phyloP scores from a whole-genome alignment of 2,797 vertebrate species.

The Sebastes matsubarae region DNA sequence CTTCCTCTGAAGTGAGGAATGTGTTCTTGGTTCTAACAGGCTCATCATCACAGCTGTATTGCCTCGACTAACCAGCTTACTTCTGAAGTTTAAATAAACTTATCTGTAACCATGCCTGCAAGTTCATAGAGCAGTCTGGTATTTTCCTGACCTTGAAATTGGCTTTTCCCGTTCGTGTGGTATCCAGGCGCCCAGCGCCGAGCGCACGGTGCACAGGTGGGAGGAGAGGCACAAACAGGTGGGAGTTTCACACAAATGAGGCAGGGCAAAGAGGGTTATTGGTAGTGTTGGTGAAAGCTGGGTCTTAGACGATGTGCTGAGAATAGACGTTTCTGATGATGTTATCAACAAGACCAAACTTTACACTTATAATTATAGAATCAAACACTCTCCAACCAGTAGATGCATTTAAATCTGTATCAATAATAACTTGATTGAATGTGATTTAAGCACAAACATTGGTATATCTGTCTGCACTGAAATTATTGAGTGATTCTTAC shows the following conservation, averaged over 20 bases:
- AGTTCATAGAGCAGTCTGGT: not conserved
- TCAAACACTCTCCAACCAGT: not conserved
- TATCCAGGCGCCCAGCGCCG: not conserved
- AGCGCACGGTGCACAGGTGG: not conserved
- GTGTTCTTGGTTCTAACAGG: not conserved
- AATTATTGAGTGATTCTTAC: not conserved
- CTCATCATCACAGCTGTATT: not conserved
- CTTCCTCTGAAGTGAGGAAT: not conserved
- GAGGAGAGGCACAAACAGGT: not conserved
- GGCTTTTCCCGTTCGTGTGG: not conserved
- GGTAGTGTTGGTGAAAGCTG: not conserved
- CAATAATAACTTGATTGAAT: not conserved
- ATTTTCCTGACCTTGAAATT: not conserved
- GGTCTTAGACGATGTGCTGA: not conserved
- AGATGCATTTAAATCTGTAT: not conserved
- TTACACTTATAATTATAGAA: not conserved
- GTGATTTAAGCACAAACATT: not conserved
- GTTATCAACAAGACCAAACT: not conserved
- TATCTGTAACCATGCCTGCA: not conserved
- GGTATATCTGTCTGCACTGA: not conserved
- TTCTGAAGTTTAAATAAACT: not conserved
- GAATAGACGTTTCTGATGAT: not conserved
- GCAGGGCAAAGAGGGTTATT: not conserved
- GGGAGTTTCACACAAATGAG: not conserved
- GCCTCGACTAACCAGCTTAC: not conserved